Evolutionary conservation across 2,888 invertebrate genomes (phyloP), one percentile per base, ranked within the genome.

Genomic region (Magallana nippona): DNA sequence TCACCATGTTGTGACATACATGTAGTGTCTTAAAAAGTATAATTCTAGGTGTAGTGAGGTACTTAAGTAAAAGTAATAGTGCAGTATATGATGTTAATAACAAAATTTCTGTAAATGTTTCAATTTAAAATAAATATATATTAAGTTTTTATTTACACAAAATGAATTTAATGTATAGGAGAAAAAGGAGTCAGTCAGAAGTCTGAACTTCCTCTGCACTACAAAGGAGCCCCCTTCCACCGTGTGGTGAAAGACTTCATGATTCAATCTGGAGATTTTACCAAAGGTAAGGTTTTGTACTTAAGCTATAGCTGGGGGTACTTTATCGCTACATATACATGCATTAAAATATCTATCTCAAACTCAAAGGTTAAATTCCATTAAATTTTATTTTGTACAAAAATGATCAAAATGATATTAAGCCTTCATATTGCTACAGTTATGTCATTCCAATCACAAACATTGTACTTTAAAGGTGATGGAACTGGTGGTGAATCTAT

Each of bases 401-500:
- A 44, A 44, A 44, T 44, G 44, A 44, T 44, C 8, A 44, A 44
- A 44, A 44, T 8, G 44, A 8, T 44, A 44, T 44, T 8, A 5
- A 44, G 44, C 5, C 8, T 44, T 44, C 44, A 0, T 44, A 44
- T n/a, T 71, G 19, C 10, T 71, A 27, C 13, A n/a, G 19, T 8
- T 13, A 19, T 11, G 22, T 15, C 27, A 71, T 71, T 10, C 27
- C 11, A 71, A 71, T 13, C 13, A n/a, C 10, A n/a, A 19, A 5
- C 27, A 13, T n/a, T 78, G 10, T 84, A 82, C 97, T 90, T 89
- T 58, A 86, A 92, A 95, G 97, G 97, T 80, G 98, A 99, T 96
- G 99, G 99, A 13, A 98, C 98, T 83, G 99, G 99, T 32, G 99
- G 99, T 13, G 99, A 99, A 95, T 98, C 98, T 15, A 98, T 99